Percentiles rank a stretch among this genome's conserved stretches.
Conservation (phyloP, 1,140 invertebrate genomes). For the Mactra quadrangularis region DNA sequence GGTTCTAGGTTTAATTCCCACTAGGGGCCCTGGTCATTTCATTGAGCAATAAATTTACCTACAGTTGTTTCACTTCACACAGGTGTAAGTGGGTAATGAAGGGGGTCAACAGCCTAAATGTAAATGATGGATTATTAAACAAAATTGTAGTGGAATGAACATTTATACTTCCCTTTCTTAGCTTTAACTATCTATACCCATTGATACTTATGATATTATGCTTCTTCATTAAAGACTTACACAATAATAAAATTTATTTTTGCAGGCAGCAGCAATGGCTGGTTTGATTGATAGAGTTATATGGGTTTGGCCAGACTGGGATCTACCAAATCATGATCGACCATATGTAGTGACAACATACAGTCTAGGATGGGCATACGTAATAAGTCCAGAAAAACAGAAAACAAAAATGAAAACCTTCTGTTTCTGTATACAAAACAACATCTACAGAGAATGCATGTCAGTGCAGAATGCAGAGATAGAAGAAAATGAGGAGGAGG, state of each 20-base stretch:
- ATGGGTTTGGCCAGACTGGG: constrained; percentile 78
- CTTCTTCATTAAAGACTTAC: not conserved
- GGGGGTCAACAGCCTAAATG: not conserved
- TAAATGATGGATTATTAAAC: not conserved
- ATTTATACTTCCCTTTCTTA: not conserved
- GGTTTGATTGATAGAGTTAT: constrained; percentile 72
- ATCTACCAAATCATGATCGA: constrained; percentile 56
- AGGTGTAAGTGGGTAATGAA: no score
- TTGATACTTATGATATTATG: not conserved
- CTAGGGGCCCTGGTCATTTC: no score
- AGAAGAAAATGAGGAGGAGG: not conserved
- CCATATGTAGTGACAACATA: constrained; percentile 16
- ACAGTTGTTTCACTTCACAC: no score
- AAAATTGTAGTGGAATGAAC: not conserved
- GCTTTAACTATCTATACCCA: not conserved
- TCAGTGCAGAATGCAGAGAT: constrained; percentile 14
- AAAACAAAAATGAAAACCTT: constrained; percentile 27
- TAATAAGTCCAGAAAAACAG: not conserved
- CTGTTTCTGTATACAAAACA: constrained; percentile 59
- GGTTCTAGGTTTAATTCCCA: no score
- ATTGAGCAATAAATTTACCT: no score
- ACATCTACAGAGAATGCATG: constrained; percentile 6
- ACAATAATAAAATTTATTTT: constrained; percentile 1
- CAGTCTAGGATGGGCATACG: constrained; percentile 32
- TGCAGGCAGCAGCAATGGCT: constrained; percentile 71